phyloP scores from a whole-genome alignment of 2,797 vertebrate genomes.

The Coranthus polyacanthus region DNA sequence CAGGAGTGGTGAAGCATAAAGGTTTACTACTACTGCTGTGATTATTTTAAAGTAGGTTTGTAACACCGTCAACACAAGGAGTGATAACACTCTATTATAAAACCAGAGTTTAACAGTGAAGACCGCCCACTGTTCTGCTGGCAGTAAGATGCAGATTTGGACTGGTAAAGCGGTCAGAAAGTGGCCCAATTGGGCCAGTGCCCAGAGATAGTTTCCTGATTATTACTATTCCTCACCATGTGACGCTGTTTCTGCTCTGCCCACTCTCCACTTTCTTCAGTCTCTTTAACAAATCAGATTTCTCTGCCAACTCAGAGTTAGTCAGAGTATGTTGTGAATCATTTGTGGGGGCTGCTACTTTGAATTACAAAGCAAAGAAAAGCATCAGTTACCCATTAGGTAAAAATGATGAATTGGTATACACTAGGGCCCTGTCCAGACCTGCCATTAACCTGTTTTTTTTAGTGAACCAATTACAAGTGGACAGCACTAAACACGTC shows the following conservation, averaged over 20 bases:
- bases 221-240: constrained; percentile 41
- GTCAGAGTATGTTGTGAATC: constrained; percentile 42
- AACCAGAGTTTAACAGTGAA: constrained; percentile 24
- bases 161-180: constrained; percentile 13
- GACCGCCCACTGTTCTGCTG: neutral
- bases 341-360: constrained; percentile 43
- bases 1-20: constrained; percentile 32
- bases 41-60: constrained; percentile 27
- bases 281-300: constrained; percentile 43
- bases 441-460: neutral
- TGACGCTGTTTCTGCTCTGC: constrained; percentile 42
- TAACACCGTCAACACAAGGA: neutral
- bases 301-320: constrained; percentile 52
- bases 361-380: constrained; percentile 36
- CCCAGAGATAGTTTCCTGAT: constrained; percentile 35
- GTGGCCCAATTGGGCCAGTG: constrained; percentile 31
- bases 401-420: constrained; percentile 36
- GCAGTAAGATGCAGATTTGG: constrained; percentile 6
- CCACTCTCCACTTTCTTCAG: constrained; percentile 42
- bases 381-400: constrained; percentile 32
- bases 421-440: neutral
- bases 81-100: neutral
- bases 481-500: no score
- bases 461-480: no score
- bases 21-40: constrained; percentile 22